These are phyloP conservation scores for Apamea crenata DNA, from an alignment of 2,888 invertebrate species.

Conservation along the genomic window DNA sequence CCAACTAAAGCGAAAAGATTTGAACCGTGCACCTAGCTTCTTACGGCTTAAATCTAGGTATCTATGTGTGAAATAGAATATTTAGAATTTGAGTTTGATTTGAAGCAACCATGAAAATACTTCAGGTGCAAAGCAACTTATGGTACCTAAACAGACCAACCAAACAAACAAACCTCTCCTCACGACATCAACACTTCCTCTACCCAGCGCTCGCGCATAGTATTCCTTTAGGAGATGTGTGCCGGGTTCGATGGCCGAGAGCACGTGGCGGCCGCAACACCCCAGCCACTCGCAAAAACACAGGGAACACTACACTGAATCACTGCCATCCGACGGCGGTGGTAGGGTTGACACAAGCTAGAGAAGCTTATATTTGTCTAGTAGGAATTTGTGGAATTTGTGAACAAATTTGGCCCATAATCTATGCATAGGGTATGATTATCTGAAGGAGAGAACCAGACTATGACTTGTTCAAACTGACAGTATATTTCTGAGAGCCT, in stretches of 20 bases:
- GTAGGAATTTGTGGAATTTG: background rate
- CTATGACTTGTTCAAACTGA: background rate
- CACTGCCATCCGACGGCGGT: constrained; percentile 68
- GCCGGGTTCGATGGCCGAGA: constrained; percentile 83
- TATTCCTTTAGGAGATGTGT: constrained; percentile 82
- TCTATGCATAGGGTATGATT: background rate
- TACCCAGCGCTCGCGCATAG: constrained; percentile 71
- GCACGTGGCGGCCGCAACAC: constrained; percentile 78
- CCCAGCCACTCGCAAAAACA: constrained; percentile 81
- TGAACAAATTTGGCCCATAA: too few species aligned
- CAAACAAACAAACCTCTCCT: constrained; percentile 13
- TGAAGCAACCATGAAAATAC: too few species aligned
- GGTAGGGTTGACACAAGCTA: constrained; percentile 59
- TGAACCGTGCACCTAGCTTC: too few species aligned
- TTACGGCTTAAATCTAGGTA: too few species aligned
- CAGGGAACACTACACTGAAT: constrained; percentile 80
- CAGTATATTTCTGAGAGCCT: background rate
- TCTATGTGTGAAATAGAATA: too few species aligned
- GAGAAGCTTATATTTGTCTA: constrained; percentile 9
- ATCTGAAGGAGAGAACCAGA: background rate
- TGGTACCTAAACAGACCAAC: background rate
- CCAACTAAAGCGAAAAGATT: too few species aligned
- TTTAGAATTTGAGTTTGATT: too few species aligned
- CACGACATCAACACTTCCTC: constrained; percentile 43
- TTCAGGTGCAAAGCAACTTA: too few species aligned